A percentile compares a stretch with the other conserved stretches of the same genome.
phyloP scores from a whole-genome alignment of 2,113 vertebrate genomes.

The Mirounga angustirostris region DNA sequence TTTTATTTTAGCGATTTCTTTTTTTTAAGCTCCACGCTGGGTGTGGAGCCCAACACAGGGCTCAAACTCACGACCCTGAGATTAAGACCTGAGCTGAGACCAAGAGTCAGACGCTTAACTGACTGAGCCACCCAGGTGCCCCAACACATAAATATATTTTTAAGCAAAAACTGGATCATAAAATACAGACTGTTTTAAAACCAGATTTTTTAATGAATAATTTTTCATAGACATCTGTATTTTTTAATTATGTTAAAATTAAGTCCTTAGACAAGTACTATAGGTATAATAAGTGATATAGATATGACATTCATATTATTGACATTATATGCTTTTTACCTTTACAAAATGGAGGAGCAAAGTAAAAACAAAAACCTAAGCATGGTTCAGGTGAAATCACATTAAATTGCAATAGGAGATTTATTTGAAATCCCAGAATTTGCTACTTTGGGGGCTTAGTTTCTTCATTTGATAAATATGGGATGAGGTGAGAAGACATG shows the following conservation, averaged over 20 bases:
- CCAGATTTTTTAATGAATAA: not conserved
- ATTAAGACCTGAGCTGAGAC: not conserved
- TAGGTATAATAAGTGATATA: not conserved
- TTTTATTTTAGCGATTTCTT: not conserved
- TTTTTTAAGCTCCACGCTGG: not conserved
- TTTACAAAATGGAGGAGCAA: not conserved
- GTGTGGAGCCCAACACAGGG: not conserved
- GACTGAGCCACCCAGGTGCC: not conserved
- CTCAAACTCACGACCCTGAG: not conserved
- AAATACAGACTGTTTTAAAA: not conserved
- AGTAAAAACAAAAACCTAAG: not conserved
- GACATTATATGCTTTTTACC: not conserved
- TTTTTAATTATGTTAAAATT: not conserved
- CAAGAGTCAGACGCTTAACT: not conserved
- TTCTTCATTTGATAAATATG: not conserved
- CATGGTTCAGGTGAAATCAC: not conserved
- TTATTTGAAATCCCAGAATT: slow-evolving; percentile 28
- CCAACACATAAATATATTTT: not conserved
- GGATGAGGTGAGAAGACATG: not conserved
- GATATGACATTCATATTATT: not conserved
- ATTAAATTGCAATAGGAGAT: not conserved
- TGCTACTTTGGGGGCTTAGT: not conserved
- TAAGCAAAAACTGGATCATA: not conserved
- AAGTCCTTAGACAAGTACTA: not conserved
- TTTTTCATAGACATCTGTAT: not conserved